phyloP scores from a whole-genome alignment of 2,888 invertebrate species.

The Elmis aenea region DNA sequence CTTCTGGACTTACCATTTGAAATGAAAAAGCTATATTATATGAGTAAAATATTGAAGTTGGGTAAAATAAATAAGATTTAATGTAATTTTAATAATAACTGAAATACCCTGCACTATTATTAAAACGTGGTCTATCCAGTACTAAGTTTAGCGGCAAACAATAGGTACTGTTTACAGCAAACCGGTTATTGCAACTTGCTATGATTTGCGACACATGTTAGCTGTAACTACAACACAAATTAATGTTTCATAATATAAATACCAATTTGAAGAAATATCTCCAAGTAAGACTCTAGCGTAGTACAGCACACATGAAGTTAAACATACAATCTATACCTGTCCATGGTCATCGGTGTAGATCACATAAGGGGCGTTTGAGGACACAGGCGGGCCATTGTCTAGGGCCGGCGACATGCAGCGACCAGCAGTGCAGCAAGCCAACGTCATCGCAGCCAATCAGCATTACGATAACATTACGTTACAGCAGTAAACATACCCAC shows the following conservation, averaged over 20 bases:
- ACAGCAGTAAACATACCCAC: slow-evolving; percentile 46
- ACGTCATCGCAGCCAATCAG: slow-evolving; percentile 48
- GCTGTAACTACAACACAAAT: slow-evolving; percentile 30
- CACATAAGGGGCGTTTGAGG: slow-evolving; percentile 88
- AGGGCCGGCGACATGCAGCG: slow-evolving; percentile 55
- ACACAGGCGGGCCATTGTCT: slow-evolving; percentile 66
- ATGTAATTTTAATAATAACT: too few relatives aligned
- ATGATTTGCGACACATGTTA: slow-evolving; percentile 34
- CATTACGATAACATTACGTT: slow-evolving; percentile 47
- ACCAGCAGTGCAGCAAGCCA: slow-evolving; percentile 48
- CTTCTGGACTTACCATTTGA: too few relatives aligned
- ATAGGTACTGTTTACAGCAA: too few relatives aligned
- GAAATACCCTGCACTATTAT: too few relatives aligned
- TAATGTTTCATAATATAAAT: neutral
- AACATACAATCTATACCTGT: slow-evolving; percentile 70
- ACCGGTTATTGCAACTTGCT: slow-evolving; percentile 38
- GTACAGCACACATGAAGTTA: slow-evolving; percentile 45
- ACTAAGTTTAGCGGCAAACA: too few relatives aligned
- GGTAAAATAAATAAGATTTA: too few relatives aligned
- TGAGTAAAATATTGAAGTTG: too few relatives aligned
- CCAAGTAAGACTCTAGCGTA: slow-evolving; percentile 29
- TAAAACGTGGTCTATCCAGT: too few relatives aligned
- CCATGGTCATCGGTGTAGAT: slow-evolving; percentile 94
- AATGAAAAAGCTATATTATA: too few relatives aligned
- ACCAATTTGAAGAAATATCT: slow-evolving; percentile 10